Evolutionary conservation across 1,140 invertebrate species (phyloP).

Genomic region (Calephelis nemesis): DNA sequence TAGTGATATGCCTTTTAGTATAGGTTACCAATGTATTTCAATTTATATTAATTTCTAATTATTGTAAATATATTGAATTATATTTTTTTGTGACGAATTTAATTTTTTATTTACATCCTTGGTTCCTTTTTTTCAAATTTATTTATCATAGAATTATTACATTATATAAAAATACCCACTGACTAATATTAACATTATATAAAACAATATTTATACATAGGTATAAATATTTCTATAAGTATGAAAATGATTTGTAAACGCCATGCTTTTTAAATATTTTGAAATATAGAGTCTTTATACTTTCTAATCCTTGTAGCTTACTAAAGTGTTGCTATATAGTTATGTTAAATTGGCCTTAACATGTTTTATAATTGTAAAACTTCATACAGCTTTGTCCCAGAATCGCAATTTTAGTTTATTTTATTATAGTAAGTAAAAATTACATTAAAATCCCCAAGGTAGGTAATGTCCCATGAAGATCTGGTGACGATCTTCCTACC

Average conservation of each 20-base stretch:
- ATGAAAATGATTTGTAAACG: slow-evolving; percentile 5
- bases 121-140: slow-evolving; percentile 23
- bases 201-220: neutral
- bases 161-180: slow-evolving; percentile 16
- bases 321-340: neutral
- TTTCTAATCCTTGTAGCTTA: neutral
- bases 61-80: slow-evolving; percentile 62
- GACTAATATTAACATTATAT: slow-evolving; percentile 9
- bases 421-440: too few relatives aligned
- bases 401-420: too few relatives aligned
- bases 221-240: slow-evolving; percentile 11
- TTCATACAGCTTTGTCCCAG: too few relatives aligned
- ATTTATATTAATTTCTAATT: slow-evolving; percentile 41
- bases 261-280: neutral
- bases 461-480: too few relatives aligned
- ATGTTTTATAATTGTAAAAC: too few relatives aligned
- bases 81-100: slow-evolving; percentile 60
- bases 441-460: too few relatives aligned
- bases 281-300: neutral
- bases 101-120: slow-evolving; percentile 37
- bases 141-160: slow-evolving; percentile 19
- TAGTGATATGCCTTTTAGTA: slow-evolving; percentile 19
- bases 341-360: neutral
- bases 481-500: too few relatives aligned
- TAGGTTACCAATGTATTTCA: slow-evolving; percentile 51